Percentiles rank a stretch among this genome's conserved stretches.
phyloP scores from a whole-genome alignment of 2,888 invertebrate species.

The Serripes groenlandicus region DNA sequence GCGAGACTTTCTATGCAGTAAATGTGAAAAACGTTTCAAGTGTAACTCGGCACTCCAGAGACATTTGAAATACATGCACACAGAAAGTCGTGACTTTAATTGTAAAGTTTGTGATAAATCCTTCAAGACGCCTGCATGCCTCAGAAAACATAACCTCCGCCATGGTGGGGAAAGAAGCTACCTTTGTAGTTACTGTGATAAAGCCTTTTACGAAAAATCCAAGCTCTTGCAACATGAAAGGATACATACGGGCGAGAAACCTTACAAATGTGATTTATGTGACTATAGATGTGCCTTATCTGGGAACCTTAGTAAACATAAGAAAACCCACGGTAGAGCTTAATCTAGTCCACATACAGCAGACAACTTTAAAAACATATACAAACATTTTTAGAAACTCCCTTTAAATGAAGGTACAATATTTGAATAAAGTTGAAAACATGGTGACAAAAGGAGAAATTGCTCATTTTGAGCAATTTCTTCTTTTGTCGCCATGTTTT shows the following conservation, averaged over 20 bases:
- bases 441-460: no score
- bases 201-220: slow-evolving; percentile 53
- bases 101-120: slow-evolving; percentile 51
- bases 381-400: no score
- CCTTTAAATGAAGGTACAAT: no score
- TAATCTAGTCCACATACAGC: neutral
- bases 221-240: slow-evolving; percentile 49
- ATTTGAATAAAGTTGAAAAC: no score
- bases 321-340: slow-evolving; percentile 36
- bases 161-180: slow-evolving; percentile 44
- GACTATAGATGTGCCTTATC: slow-evolving; percentile 52
- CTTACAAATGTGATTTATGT: slow-evolving; percentile 51
- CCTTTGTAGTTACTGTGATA: slow-evolving; percentile 48
- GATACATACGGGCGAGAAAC: slow-evolving; percentile 54
- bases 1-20: slow-evolving; percentile 43
- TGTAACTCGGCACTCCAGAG: slow-evolving; percentile 34
- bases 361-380: no score
- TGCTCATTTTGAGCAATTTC: no score
- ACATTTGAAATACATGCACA: slow-evolving; percentile 53
- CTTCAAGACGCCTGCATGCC: slow-evolving; percentile 44
- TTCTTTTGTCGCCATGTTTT: no score
- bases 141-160: slow-evolving; percentile 44
- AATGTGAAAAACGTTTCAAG: slow-evolving; percentile 54
- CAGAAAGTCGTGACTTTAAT: slow-evolving; percentile 28
- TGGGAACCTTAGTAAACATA: slow-evolving; percentile 58